Evolutionary conservation across 1,140 invertebrate genomes (phyloP), one percentile per base, ranked within the genome.

Genomic region (Ceratosolen solmsi): DNA sequence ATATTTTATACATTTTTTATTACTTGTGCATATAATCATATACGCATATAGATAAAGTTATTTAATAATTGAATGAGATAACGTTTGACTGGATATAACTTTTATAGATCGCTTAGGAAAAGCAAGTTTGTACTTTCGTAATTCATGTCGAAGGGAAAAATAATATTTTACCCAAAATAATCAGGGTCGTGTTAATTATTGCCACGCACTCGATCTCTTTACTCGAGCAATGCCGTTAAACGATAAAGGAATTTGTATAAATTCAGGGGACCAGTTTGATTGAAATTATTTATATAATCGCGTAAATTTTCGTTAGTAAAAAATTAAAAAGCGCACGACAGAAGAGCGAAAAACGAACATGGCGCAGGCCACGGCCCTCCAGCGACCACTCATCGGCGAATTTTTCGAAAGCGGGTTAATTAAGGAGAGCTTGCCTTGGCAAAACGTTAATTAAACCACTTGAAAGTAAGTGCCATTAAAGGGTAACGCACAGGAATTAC

Each of bases 391-490:
- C 82, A 85, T 82, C 83, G 84, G 87, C 79, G 82, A 86, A 89
- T 89, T 89, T 89, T 89, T 87, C 85, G 86, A 88, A 89, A 88
- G 85, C 87, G 85, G 84, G 84, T 88, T 88, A 90, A 90, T 90
- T 89, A 89, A 88, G 84, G 79, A 80, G 84, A 38, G 36, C 51
- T 72, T 51, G 75, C 72, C 77, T 84, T 84, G 82, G 87, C 83
- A 86, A 87, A 89, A 89, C 88, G 86, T 88, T 89, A 89, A 90
- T 90, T 89, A 89, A 89, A 87, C 85, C 85, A 87, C 86, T 90
- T 84, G 86, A 89, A 89, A 87, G 82, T 85, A 84, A 89, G 88
- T 87, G 86, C 86, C 85, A 87, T 89, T 89, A 88, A 89, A 88
- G 86, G 87, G 86, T 86, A 84, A 82, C 82, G 84, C 80, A 82